Percentiles rank a stretch among this genome's conserved stretches.
Evolutionary conservation across 2,113 vertebrate species (phyloP).

Genomic region (Symphodus melops): DNA sequence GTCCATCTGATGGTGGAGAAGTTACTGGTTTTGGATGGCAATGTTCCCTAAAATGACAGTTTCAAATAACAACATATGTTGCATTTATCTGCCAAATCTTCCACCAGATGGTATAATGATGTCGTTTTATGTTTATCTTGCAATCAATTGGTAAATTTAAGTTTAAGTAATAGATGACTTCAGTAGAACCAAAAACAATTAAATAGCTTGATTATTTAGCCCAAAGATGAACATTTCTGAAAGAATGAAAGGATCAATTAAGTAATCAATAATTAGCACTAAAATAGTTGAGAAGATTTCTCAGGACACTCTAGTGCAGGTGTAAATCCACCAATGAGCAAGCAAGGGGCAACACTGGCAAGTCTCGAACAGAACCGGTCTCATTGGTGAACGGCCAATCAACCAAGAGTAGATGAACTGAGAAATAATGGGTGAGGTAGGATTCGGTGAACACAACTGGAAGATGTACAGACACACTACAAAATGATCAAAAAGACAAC

Average conservation of each 20-base stretch:
- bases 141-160: background rate
- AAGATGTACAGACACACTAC: background rate
- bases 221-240: no score
- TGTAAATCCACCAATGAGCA: no score
- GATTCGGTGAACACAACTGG: no score
- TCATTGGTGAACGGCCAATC: background rate
- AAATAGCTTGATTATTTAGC: no score
- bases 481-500: slow-evolving; percentile 8
- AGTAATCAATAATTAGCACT: no score
- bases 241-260: no score
- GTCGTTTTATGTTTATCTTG: background rate
- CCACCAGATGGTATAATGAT: background rate
- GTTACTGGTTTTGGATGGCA: slow-evolving; percentile 19
- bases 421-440: no score
- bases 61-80: slow-evolving; percentile 14
- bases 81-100: slow-evolving; percentile 1
- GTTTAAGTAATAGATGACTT: background rate
- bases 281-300: no score
- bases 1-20: slow-evolving; percentile 25
- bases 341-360: no score
- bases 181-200: background rate
- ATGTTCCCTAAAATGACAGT: slow-evolving; percentile 20
- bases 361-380: background rate
- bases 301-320: no score
- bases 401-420: no score